phyloP scores from a whole-genome alignment of 2,888 invertebrate species.

The Chrysina gloriosa region DNA sequence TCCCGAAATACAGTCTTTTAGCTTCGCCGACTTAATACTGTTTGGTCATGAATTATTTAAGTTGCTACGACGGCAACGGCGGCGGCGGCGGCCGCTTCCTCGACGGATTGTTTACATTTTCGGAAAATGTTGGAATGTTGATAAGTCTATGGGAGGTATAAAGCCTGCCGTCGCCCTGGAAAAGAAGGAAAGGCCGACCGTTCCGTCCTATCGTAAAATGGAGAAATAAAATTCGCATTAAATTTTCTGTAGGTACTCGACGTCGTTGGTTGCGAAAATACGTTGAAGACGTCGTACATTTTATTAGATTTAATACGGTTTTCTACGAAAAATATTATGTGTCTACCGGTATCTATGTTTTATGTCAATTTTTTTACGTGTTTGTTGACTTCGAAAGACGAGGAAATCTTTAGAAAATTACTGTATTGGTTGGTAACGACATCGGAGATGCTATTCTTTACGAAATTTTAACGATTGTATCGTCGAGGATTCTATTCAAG shows the following conservation, averaged over 20 bases:
- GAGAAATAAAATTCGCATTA: slow-evolving; percentile 29
- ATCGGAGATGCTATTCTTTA: too few species aligned
- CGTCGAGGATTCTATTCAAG: too few species aligned
- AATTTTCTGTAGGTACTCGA: slow-evolving; percentile 11
- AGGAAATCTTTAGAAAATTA: too few species aligned
- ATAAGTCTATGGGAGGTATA: slow-evolving; percentile 31
- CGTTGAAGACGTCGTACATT: too few species aligned
- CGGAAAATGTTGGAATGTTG: slow-evolving; percentile 33
- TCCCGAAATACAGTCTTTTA: slow-evolving; percentile 28
- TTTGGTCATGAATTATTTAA: slow-evolving; percentile 38
- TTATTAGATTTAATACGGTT: too few species aligned
- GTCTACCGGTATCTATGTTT: too few species aligned
- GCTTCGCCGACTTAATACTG: slow-evolving; percentile 32
- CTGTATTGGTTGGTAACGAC: too few species aligned
- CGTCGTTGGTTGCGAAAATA: too few species aligned
- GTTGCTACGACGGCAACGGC: neutral
- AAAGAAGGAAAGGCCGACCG: neutral
- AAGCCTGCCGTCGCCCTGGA: slow-evolving; percentile 10
- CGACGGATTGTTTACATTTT: slow-evolving; percentile 33
- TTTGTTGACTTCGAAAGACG: too few species aligned
- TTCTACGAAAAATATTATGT: too few species aligned
- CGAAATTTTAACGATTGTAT: too few species aligned
- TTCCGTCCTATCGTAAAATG: slow-evolving; percentile 9
- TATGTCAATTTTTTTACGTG: too few species aligned
- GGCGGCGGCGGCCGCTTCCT: slow-evolving; percentile 19